Evolutionary conservation across 2,113 vertebrate genomes (phyloP).

Genomic region (Rhinolophus ferrumequinum): DNA sequence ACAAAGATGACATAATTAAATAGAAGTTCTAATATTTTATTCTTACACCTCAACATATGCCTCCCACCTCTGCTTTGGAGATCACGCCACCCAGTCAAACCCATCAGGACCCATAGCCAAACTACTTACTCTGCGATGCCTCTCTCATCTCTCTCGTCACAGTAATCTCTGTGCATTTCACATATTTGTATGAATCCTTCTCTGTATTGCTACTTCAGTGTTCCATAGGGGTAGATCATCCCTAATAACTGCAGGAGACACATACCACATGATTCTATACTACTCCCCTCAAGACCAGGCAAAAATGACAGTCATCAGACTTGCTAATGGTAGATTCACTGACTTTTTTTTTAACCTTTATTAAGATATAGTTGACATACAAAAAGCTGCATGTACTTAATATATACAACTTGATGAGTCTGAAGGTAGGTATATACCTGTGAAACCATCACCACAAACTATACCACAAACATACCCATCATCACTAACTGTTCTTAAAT

Average conservation of each 20-base stretch:
- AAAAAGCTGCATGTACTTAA: background rate
- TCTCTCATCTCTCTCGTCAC: background rate
- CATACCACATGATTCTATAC: background rate
- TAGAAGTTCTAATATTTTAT: conserved; percentile 24
- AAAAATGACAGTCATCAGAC: background rate
- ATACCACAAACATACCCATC: background rate
- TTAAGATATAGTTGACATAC: background rate
- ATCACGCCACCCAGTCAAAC: background rate
- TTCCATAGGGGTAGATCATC: background rate
- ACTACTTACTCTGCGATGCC: background rate
- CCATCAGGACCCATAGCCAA: background rate
- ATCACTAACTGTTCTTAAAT: background rate
- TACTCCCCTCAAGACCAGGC: background rate
- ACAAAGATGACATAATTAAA: background rate
- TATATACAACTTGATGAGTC: background rate
- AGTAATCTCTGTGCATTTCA: background rate
- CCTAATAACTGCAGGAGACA: background rate
- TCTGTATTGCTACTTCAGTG: background rate
- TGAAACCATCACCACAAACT: background rate
- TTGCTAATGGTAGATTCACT: background rate
- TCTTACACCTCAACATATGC: background rate
- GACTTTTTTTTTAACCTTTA: background rate
- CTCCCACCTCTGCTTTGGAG: background rate
- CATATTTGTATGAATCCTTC: background rate
- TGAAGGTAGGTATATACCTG: background rate